These are phyloP conservation scores for western clawed frog (Xenopus tropicalis) DNA, from an alignment of 2,113 vertebrate species.

Conservation along the genomic window UCB_Xtro_10.0 CM004443.2:16690501-16691000, in stretches of 20 bases:
- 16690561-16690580: constrained; percentile 77
- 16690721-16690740: neutral
- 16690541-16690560: constrained; percentile 66
- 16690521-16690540: constrained; percentile 81
- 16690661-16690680: constrained; percentile 36
- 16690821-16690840: neutral
- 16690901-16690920: constrained; percentile 77
- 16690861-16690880: neutral
- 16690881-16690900: constrained; percentile 52
- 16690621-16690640: constrained; percentile 52
- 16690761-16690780: neutral
- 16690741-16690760: neutral
- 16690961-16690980: constrained; percentile 43
- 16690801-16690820: constrained; percentile 5
- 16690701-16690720: too few relatives aligned
- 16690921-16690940: constrained; percentile 81
- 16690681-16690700: constrained; percentile 50
- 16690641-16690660: constrained; percentile 40
- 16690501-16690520: constrained; percentile 74
- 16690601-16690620: constrained; percentile 51
- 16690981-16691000: constrained; percentile 66
- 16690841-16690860: neutral
- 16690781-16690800: neutral
- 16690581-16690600: constrained; percentile 29
- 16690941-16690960: constrained; percentile 55